Evolutionary conservation across 2,797 vertebrate species (phyloP), one percentile per base, ranked within the genome.

Genomic region (Margarornis squamiger): DNA sequence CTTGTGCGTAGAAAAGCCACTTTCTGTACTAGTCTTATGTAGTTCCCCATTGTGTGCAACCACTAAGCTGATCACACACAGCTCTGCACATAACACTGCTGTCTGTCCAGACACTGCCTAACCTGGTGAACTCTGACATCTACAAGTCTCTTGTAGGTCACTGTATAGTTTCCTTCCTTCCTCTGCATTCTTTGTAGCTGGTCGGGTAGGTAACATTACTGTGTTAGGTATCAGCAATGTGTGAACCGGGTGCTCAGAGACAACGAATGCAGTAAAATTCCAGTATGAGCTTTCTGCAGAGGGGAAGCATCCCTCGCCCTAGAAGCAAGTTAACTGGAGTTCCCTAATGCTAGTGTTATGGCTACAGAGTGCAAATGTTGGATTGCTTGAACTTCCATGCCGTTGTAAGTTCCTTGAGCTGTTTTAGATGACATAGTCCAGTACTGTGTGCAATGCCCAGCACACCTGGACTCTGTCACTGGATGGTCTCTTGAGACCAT

Each of bases 141-240:
- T 67, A 26, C 52, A 78, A 58, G 70, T 23, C 13, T 80, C 45
- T 36, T 55, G n/a, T 34, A 49, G 54, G 34, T 39, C 14, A 23
- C 26, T 43, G 14, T 41, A 7, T 45, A 78, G 13, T 24, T 68
- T 84, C 49, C 27, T 85, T 81, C 52, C 57, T 83, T 75, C n/a
- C 66, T 81, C 23, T 79, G 13, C 8, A 5, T 46, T 36, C 62
- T 46, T n/a, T 68, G 41, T 86, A 62, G 51, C 55, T 84, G 51
- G 3, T 26, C 12, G 30, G 26, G 22, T 38, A 54, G 34, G 12
- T 12, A 30, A 70, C 0, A 0, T 57, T 76, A 29, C 11, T 2
- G 2, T 21, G 7, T 51, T 20, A 34, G 29, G 10, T 68, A 18
- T 58, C 58, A 71, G 48, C 1, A 4, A 20, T 36, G 23, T 36